A percentile compares a stretch with the other conserved stretches of the same genome.
These are phyloP conservation scores for Brevimyrus niger DNA, from an alignment of 2,113 vertebrate species.

Conservation along the genomic window DNA sequence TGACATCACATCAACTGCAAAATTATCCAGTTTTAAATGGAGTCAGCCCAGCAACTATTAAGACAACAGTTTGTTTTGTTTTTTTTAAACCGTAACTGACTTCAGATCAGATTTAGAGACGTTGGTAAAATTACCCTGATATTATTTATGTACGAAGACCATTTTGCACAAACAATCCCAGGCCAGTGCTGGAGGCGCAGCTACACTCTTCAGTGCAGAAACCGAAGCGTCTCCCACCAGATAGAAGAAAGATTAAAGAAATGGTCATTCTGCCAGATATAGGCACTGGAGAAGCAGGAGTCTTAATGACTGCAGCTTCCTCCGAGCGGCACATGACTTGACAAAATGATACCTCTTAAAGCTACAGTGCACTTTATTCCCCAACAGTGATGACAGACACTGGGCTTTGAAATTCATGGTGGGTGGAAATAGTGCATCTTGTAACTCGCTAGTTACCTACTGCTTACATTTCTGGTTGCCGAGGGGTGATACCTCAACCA, in stretches of 20 bases:
- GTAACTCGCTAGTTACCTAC: neutral
- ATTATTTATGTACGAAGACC: neutral
- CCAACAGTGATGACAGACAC: neutral
- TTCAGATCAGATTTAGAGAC: constrained; percentile 37
- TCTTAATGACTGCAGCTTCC: constrained; percentile 10
- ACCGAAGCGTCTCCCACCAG: neutral
- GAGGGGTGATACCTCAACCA: neutral
- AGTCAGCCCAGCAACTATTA: neutral
- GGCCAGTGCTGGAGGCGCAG: neutral
- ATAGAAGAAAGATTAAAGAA: neutral
- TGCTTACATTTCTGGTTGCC: neutral
- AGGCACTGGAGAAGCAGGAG: neutral
- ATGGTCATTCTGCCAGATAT: neutral
- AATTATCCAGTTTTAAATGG: neutral
- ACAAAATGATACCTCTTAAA: constrained; percentile 11
- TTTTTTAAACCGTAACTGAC: neutral
- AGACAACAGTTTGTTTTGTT: neutral
- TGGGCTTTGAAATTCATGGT: neutral
- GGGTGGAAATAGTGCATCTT: neutral
- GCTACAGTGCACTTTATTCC: neutral
- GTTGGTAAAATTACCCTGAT: constrained; percentile 27
- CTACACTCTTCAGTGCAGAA: neutral
- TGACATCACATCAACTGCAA: neutral
- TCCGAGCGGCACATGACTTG: neutral
- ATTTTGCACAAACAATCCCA: neutral